A percentile compares a stretch with the other conserved stretches of the same genome.
These are phyloP conservation scores for Eulemur macaco DNA, from an alignment of 2,113 vertebrate genomes.

Conservation along the genomic window DNA sequence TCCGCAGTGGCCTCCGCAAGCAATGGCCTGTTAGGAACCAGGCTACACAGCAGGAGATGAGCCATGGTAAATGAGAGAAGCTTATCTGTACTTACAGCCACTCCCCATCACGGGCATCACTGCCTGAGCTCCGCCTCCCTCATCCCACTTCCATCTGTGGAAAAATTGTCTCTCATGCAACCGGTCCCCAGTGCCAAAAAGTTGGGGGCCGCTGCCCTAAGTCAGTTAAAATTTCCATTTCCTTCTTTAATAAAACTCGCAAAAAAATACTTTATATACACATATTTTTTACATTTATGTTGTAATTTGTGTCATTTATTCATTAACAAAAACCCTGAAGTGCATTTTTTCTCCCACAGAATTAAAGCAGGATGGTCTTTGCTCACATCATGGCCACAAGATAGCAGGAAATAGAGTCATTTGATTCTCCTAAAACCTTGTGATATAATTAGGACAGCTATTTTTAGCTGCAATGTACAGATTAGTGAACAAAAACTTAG, in stretches of 20 bases:
- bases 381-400: not conserved
- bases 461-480: constrained; percentile 43
- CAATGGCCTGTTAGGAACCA: not conserved
- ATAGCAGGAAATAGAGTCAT: not conserved
- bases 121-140: too few species aligned
- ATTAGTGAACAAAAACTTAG: not conserved
- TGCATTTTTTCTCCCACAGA: not conserved
- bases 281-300: not conserved
- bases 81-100: too few species aligned
- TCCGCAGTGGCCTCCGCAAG: not conserved
- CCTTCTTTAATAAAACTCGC: not conserved
- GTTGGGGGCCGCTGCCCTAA: not conserved
- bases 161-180: too few species aligned
- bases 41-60: too few species aligned
- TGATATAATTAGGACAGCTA: constrained; percentile 26
- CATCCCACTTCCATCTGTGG: too few species aligned
- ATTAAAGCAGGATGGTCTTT: not conserved
- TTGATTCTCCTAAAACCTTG: not conserved
- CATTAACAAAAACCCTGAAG: not conserved
- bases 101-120: too few species aligned
- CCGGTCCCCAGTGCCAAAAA: too few species aligned
- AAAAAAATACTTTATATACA: not conserved
- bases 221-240: not conserved
- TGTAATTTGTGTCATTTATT: constrained; percentile 3
- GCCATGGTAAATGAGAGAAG: too few species aligned